Conservation (phyloP, 1,140 invertebrate genomes). For the Pentalonia nigronervosa region DNA sequence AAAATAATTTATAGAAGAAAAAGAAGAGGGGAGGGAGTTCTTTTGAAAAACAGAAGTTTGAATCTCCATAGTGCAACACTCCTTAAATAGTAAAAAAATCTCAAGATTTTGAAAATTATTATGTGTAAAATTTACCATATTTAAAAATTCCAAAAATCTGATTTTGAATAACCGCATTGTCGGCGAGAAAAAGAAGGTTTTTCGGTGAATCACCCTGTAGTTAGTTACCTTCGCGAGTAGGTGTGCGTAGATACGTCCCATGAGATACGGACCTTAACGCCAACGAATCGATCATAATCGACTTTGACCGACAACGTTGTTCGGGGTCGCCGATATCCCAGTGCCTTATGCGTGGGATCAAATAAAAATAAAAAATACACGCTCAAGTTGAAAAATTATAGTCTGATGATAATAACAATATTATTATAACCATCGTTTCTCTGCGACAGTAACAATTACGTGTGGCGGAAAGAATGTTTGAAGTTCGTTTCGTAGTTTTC, state of each 20-base stretch:
- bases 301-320: not conserved
- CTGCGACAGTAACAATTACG: not conserved
- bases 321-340: not conserved
- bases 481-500: not conserved
- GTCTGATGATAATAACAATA: not conserved
- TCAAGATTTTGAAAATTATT: no score
- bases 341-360: not conserved
- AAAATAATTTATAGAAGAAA: not conserved
- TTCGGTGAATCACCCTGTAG: not conserved
- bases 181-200: not conserved
- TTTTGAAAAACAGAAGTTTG: not conserved
- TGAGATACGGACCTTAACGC: not conserved
- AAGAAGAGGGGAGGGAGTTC: not conserved
- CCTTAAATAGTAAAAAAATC: no score
- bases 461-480: not conserved
- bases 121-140: not conserved
- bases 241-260: not conserved
- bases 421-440: not conserved
- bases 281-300: constrained; percentile 6
- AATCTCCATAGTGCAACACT: not conserved
- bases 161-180: not conserved
- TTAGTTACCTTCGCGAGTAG: not conserved
- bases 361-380: not conserved
- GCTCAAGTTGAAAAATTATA: not conserved
- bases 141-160: not conserved